Evolutionary conservation across 2,113 vertebrate species (phyloP), one percentile per base, ranked within the genome.

Genomic region (Antennarius striatus): DNA sequence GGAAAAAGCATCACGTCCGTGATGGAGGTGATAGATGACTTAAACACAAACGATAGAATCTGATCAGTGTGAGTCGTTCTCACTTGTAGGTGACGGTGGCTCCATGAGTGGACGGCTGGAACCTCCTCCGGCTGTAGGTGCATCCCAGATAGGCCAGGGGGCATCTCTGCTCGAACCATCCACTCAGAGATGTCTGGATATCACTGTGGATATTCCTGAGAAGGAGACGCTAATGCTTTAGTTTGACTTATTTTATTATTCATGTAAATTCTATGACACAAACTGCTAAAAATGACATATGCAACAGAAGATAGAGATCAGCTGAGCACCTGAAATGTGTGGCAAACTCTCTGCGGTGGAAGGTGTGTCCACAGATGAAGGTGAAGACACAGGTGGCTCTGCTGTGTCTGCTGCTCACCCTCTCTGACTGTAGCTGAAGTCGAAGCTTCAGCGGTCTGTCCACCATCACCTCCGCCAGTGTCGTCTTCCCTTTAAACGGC

Each of bases 81-180:
- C 67, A 90, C 90, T 87, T 75, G 32, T 96, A 99, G 81, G 92
- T 94, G 56, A 98, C 82, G 0, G 81, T 94, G 61, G 95, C 94
- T 64, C 87, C 91, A 59, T 94, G 90, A 16, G 92, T 94, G 11
- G 93, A 90, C 0, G 97, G 96, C 29, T 91, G 91, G 85, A 98
- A 96, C 71, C 90, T 92, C 74, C 90, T 94, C 75, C 95, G 96
- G 73, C 91, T 92, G 88, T 95, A 98, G 48, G 95, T 95, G 80
- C 98, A 99, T 36, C 98, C 98, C 73, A 96, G 90, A 81, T 99
- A 98, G 12, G 96, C 91, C 0, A 99, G 90, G 0, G 98, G 98
- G 71, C 98, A 99, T n/a, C 96, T 91, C 67, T 94, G 95, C 80
- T 97, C 93, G 71, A 96, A 98, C 98, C 98, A 99, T n/a, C 95